These are phyloP conservation scores for Eupithecia exiguata DNA, from an alignment of 2,888 invertebrate genomes.

Conservation along the genomic window DNA sequence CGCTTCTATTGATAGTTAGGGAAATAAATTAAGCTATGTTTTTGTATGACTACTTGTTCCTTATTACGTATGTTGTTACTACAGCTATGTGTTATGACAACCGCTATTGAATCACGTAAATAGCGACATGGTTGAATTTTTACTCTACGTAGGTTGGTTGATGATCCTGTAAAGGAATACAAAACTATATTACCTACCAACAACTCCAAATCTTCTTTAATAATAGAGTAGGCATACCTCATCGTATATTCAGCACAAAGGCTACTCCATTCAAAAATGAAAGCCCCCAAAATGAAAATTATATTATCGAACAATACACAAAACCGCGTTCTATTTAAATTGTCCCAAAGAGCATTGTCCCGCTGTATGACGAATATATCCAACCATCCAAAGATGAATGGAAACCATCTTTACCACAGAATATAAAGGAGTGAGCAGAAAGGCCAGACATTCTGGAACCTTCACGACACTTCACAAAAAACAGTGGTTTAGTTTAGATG, in stretches of 20 bases:
- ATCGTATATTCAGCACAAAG: constrained; percentile 1
- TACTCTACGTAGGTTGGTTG: neutral
- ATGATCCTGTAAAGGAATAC: neutral
- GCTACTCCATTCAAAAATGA: constrained; percentile 22
- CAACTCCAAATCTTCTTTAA: neutral
- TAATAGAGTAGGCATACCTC: neutral
- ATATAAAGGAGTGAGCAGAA: constrained; percentile 57
- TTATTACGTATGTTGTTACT: neutral
- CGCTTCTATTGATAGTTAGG: neutral
- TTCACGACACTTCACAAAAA: constrained; percentile 52
- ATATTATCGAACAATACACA: constrained; percentile 20
- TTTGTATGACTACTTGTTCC: neutral
- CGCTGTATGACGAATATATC: constrained; percentile 53
- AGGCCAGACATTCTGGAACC: constrained; percentile 77
- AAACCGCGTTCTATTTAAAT: constrained; percentile 36
- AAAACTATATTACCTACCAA: neutral
- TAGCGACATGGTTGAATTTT: neutral
- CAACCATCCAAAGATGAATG: constrained; percentile 51
- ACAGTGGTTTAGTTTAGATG: constrained; percentile 6
- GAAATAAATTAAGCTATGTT: neutral
- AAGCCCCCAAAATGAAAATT: constrained; percentile 25
- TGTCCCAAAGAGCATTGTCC: constrained; percentile 45
- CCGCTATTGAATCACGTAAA: no score
- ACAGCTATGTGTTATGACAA: neutral
- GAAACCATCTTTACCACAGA: constrained; percentile 45